Conservation (phyloP, 2,113 vertebrate species). For the Mesocricetus auratus region DNA sequence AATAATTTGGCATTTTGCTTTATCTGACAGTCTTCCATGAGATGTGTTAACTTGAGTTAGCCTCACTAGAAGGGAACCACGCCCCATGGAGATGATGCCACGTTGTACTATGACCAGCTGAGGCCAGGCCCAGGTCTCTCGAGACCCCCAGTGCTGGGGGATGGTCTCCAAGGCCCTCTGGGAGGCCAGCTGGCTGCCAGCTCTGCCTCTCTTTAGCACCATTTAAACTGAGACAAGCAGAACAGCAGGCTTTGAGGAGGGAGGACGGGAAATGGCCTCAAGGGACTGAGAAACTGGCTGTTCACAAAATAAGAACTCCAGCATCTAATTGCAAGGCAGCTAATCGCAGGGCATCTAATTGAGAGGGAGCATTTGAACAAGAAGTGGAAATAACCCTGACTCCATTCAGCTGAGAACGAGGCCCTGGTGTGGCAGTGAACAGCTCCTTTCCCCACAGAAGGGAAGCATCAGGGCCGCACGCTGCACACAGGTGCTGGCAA, state of each 20-base stretch:
- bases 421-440: background rate
- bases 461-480: background rate
- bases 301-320: slow-evolving; percentile 58
- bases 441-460: too few relatives aligned
- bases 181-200: slow-evolving; percentile 48
- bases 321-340: slow-evolving; percentile 63
- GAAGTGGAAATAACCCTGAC: slow-evolving; percentile 19
- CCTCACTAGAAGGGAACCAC: background rate
- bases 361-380: slow-evolving; percentile 64
- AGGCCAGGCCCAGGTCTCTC: background rate
- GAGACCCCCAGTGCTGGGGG: background rate
- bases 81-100: background rate
- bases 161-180: accelerated
- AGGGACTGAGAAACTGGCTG: slow-evolving; percentile 55
- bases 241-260: slow-evolving; percentile 64
- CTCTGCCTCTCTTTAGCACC: slow-evolving; percentile 39
- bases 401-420: background rate
- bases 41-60: background rate
- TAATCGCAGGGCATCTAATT: slow-evolving; percentile 59
- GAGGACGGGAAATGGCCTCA: slow-evolving; percentile 56
- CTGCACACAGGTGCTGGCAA: background rate
- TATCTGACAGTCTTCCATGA: background rate
- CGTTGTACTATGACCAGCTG: background rate
- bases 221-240: slow-evolving; percentile 48
- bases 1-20: background rate